These are phyloP conservation scores for Melanotaenia duboulayi DNA, from an alignment of 2,113 vertebrate genomes.

Conservation along the genomic window DNA sequence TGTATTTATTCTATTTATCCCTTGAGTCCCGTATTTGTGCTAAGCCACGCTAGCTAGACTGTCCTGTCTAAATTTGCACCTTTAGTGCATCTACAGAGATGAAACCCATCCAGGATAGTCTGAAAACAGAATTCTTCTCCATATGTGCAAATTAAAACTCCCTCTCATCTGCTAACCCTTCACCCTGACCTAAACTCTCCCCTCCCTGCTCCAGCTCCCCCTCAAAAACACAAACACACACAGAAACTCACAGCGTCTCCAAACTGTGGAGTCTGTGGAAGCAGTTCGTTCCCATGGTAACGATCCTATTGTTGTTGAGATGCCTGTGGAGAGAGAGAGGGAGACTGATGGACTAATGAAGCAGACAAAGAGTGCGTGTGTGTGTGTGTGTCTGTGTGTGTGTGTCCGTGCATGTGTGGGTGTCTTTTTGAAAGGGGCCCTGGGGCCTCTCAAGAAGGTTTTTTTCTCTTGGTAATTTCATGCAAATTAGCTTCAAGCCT, in stretches of 20 bases:
- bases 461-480: constrained; percentile 74
- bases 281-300: constrained; percentile 87
- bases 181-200: constrained; percentile 58
- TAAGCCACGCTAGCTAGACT: constrained; percentile 2
- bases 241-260: constrained; percentile 91
- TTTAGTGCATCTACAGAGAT: too few species aligned
- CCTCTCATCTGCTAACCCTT: constrained; percentile 33
- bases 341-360: constrained; percentile 74
- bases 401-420: constrained; percentile 36
- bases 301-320: constrained; percentile 93
- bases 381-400: constrained; percentile 35
- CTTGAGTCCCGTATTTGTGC: neutral
- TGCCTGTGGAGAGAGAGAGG: constrained; percentile 84
- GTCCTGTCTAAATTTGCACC: too few species aligned
- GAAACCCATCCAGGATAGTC: too few species aligned
- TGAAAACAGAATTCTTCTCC: neutral
- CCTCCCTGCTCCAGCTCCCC: constrained; percentile 47
- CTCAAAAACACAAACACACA: constrained; percentile 46
- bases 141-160: constrained; percentile 21
- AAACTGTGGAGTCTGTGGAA: constrained; percentile 90
- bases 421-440: constrained; percentile 54
- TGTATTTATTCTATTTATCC: neutral
- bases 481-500: constrained; percentile 76
- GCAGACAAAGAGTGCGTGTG: constrained; percentile 57
- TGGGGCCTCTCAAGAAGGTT: constrained; percentile 64